Base-by-base conservation (phyloP, 2,888 invertebrate species). In the Myopa tessellatipennis region DNA sequence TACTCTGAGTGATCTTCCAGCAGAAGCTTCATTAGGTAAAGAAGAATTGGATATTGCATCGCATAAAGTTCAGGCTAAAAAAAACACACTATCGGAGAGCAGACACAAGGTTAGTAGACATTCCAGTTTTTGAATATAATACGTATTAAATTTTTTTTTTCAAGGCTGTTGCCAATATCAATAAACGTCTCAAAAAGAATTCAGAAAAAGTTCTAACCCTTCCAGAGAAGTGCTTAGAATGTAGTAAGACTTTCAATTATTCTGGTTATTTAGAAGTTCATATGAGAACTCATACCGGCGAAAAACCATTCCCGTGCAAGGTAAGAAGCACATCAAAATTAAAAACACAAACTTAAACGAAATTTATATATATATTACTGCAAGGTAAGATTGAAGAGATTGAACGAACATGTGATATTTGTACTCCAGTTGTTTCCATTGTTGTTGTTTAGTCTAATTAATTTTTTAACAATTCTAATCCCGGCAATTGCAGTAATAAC, bases 211-310 rank as follows among this genome's bases (percentile, higher is more conserved):
- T 79, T 7, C 78, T 85, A 12, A 83, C 85, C 78, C 79, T 81
- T 38, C 83, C 84, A 5, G 85, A 86, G 60, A 83, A 85, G 45
- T 86, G 87, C 67, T 80, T 79, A 36, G 84, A 85, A 60, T 86
- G 87, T 77, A 85, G 84, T 0, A 87, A 86, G 76, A 79, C 80
- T 38, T 87, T 86, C 76, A 80, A 82, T 55, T 85, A 86, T 55
- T 82, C 82, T 45, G 85, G 85, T 7, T 87, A 85, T 79, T 80
- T 87, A 68, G 86, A 86, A 77, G 80, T 84, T 10, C 87, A 87
- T 77, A 82, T 83, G 76, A 81, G 86, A 36, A 83, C 83, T 4
- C 87, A 87, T 80, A 84, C 84, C 0, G 86, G 85, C 14, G 85
- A 87, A 74, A 85, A 83, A 75, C 85, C 86, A 10, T 87, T 82